Evolutionary conservation across 2,888 invertebrate genomes (phyloP).

Genomic region (Troilus luridus): DNA sequence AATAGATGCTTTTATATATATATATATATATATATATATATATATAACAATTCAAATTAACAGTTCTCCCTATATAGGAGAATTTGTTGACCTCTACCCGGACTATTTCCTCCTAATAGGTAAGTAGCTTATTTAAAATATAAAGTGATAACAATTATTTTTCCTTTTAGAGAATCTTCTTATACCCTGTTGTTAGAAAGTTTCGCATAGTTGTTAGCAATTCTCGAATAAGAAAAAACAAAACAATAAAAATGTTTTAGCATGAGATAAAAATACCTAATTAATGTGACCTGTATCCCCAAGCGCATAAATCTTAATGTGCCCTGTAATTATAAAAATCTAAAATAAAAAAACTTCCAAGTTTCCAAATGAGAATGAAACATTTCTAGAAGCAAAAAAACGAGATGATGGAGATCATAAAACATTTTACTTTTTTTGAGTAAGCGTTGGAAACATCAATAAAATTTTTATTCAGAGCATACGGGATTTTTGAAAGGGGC

Average conservation of each 20-base stretch:
- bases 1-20: too few species aligned
- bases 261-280: neutral
- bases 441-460: neutral
- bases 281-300: neutral
- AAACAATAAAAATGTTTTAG: neutral
- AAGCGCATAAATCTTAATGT: neutral
- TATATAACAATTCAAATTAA: too few species aligned
- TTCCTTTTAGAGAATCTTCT: neutral
- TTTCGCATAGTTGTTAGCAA: neutral
- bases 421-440: neutral
- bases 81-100: too few species aligned
- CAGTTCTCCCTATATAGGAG: too few species aligned
- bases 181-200: neutral
- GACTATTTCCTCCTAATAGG: too few species aligned
- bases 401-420: neutral
- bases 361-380: slow-evolving; percentile 1
- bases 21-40: too few species aligned
- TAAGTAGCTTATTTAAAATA: too few species aligned
- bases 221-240: neutral
- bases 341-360: neutral
- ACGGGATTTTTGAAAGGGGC: slow-evolving; percentile 49
- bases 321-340: neutral
- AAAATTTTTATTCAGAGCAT: slow-evolving; percentile 31
- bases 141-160: too few species aligned
- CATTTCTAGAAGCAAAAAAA: neutral